Conservation (phyloP, 1,140 invertebrate species). For the Helicoverpa armigera region DNA sequence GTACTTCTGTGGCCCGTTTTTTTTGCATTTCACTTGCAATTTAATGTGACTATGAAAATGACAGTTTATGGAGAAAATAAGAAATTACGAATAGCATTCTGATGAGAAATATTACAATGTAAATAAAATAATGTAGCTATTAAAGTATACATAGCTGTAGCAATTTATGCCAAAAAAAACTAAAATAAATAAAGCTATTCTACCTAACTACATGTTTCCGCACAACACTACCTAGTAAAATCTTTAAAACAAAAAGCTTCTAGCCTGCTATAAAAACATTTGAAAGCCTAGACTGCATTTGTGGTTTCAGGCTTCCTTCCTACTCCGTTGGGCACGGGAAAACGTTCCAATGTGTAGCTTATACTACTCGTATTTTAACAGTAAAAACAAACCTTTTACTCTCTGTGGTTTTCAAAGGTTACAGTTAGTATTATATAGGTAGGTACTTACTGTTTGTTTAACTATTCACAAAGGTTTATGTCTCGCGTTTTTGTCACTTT, state of each 20-base stretch:
- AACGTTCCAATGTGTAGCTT: background rate
- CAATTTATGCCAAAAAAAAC: no score
- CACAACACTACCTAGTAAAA: background rate
- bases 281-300: conserved; percentile 24
- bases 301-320: conserved; percentile 21
- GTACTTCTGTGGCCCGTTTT: no score
- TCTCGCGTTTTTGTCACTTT: no score
- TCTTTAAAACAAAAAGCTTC: background rate
- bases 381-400: conserved; percentile 10
- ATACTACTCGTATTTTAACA: background rate
- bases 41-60: no score
- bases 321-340: conserved; percentile 9
- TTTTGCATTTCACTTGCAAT: no score
- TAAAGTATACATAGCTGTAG: no score
- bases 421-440: background rate
- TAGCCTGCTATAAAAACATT: conserved; percentile 8
- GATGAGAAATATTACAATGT: no score
- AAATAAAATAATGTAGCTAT: no score
- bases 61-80: no score
- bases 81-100: no score
- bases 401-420: background rate
- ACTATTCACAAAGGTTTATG: background rate
- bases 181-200: no score
- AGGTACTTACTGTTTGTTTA: background rate
- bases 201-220: no score